Percentiles rank a stretch among this genome's conserved stretches.
Evolutionary conservation across 2,888 invertebrate genomes (phyloP).

Genomic region (Eurytoma adleriae): DNA sequence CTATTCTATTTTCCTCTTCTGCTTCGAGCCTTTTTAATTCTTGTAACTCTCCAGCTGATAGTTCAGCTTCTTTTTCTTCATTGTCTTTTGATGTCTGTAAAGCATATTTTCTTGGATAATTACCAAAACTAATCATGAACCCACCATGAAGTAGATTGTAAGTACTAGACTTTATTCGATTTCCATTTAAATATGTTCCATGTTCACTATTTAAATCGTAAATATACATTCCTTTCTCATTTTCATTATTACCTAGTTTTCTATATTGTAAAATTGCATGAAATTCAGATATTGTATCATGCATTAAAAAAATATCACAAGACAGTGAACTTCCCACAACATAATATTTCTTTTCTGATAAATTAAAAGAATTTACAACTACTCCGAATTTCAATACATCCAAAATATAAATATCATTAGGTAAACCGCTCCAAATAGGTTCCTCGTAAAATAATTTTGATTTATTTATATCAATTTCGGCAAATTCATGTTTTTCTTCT

Average conservation of each 20-base stretch:
- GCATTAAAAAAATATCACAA: constrained; percentile 91
- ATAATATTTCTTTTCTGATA: constrained; percentile 84
- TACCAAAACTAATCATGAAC: constrained; percentile 94
- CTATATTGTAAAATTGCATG: constrained; percentile 95
- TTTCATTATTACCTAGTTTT: constrained; percentile 77
- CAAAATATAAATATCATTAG: constrained; percentile 82
- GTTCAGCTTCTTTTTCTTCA: constrained; percentile 89
- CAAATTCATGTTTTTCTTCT: constrained; percentile 16
- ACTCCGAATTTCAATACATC: constrained; percentile 94
- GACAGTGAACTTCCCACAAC: constrained; percentile 89
- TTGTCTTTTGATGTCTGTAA: constrained; percentile 91
- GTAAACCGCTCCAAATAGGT: constrained; percentile 88
- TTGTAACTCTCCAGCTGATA: constrained; percentile 87
- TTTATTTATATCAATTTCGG: constrained; percentile 64
- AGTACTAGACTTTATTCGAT: constrained; percentile 83
- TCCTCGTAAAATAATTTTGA: constrained; percentile 83
- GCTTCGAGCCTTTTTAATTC: constrained; percentile 67
- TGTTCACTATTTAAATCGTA: constrained; percentile 96
- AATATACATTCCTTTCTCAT: constrained; percentile 88
- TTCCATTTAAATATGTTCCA: constrained; percentile 94
- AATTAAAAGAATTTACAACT: constrained; percentile 85
- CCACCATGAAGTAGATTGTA: constrained; percentile 90
- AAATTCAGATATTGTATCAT: constrained; percentile 94
- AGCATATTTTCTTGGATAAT: constrained; percentile 88
- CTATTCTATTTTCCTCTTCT: constrained; percentile 72